Percentiles rank a stretch among this genome's conserved stretches.
Conservation (phyloP, 2,797 vertebrate genomes). For the Rhabdophis nuchalis region DNA sequence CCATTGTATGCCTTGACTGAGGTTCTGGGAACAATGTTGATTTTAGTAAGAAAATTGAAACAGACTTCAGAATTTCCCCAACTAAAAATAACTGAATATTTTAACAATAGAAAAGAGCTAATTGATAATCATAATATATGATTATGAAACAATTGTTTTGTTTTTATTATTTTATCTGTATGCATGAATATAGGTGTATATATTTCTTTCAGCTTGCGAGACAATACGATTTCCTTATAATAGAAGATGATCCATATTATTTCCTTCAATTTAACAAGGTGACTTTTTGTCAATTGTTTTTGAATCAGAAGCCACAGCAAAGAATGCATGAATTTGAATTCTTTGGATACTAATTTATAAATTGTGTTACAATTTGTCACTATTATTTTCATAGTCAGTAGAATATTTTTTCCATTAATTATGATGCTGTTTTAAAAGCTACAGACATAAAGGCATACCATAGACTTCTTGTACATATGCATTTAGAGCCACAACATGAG, state of each 20-base stretch:
- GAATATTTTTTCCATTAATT: background rate
- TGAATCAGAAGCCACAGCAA: background rate
- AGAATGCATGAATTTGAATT: background rate
- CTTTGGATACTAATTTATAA: background rate
- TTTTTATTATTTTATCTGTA: background rate
- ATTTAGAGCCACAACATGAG: background rate
- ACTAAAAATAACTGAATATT: background rate
- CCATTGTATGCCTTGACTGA: background rate
- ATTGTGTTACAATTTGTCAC: background rate
- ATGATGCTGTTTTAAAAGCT: background rate
- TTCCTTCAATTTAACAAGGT: conserved; percentile 96
- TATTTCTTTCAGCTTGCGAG: conserved; percentile 79
- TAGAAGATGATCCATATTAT: conserved; percentile 97
- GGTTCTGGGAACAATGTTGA: background rate
- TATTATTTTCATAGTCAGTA: background rate
- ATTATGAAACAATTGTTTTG: background rate
- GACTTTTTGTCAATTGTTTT: conserved; percentile 26
- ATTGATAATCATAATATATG: background rate
- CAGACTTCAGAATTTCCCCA: background rate
- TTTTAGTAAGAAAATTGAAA: background rate
- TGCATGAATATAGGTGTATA: background rate
- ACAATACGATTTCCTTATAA: conserved; percentile 89
- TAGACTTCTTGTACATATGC: background rate
- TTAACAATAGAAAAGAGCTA: background rate
- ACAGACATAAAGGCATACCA: background rate